phyloP scores from a whole-genome alignment of 1,140 invertebrate species.

The Chironomus tepperi region DNA sequence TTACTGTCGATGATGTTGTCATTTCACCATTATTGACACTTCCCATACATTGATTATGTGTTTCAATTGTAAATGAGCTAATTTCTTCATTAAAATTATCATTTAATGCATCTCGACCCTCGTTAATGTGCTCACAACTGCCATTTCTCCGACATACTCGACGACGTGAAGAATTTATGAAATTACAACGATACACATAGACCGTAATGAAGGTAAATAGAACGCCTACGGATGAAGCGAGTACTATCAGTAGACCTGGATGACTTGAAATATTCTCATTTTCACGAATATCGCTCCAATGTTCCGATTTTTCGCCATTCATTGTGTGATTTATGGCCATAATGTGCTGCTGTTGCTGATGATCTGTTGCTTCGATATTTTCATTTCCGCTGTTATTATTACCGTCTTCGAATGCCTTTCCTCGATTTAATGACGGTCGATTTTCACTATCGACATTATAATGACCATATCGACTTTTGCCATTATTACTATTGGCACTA shows the following conservation, averaged over 20 bases:
- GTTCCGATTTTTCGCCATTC: neutral
- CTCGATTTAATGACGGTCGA: neutral
- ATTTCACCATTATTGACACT: neutral
- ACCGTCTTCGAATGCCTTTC: neutral
- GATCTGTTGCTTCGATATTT: slow-evolving; percentile 5
- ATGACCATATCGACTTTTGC: neutral
- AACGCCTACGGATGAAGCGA: neutral
- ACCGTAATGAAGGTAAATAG: neutral
- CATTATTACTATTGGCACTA: neutral
- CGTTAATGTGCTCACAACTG: neutral
- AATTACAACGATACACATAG: neutral
- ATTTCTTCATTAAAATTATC: slow-evolving; percentile 15
- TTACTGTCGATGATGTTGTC: neutral
- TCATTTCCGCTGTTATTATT: neutral
- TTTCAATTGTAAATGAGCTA: neutral
- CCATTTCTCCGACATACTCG: neutral
- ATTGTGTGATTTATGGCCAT: neutral
- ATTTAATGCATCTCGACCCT: slow-evolving; percentile 12
- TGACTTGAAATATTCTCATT: neutral
- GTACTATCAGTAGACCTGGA: neutral
- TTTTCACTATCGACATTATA: neutral
- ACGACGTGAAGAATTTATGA: neutral
- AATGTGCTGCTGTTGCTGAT: neutral
- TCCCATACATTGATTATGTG: neutral
- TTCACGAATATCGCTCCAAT: neutral